A percentile compares a stretch with the other conserved stretches of the same genome.
Conservation (phyloP, 2,113 vertebrate species). For the Melanocharis versteri region DNA sequence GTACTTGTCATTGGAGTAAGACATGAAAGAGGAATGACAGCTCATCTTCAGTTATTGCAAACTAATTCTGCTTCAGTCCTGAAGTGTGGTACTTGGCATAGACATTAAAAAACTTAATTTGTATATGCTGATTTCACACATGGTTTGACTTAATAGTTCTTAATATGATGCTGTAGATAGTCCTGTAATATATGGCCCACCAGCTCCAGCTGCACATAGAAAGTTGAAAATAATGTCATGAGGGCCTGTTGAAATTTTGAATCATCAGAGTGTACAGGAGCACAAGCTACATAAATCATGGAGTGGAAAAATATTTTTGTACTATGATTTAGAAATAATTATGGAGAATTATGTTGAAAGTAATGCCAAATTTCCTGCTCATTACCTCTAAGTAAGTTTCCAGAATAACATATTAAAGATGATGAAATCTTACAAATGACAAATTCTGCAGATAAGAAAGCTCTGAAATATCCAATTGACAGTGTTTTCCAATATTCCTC, state of each 20-base stretch:
- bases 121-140: background rate
- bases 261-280: slow-evolving; percentile 49
- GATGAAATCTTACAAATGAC: slow-evolving; percentile 23
- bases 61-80: background rate
- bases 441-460: slow-evolving; percentile 31
- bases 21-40: background rate
- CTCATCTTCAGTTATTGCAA: background rate
- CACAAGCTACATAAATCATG: slow-evolving; percentile 43
- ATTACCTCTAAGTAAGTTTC: slow-evolving; percentile 55
- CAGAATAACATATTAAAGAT: slow-evolving; percentile 33
- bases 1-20: background rate
- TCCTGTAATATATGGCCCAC: background rate
- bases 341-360: slow-evolving; percentile 44
- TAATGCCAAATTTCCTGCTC: slow-evolving; percentile 53
- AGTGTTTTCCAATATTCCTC: slow-evolving; percentile 19
- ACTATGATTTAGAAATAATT: slow-evolving; percentile 56
- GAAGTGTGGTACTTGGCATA: background rate
- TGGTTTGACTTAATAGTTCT: slow-evolving; percentile 4
- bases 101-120: background rate
- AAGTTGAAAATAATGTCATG: slow-evolving; percentile 14
- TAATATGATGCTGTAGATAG: background rate
- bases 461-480: slow-evolving; percentile 13
- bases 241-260: slow-evolving; percentile 56
- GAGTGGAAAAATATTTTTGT: slow-evolving; percentile 59
- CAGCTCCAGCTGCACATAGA: slow-evolving; percentile 28